phyloP scores from a whole-genome alignment of 2,888 invertebrate genomes.

The Macaria liturata region DNA sequence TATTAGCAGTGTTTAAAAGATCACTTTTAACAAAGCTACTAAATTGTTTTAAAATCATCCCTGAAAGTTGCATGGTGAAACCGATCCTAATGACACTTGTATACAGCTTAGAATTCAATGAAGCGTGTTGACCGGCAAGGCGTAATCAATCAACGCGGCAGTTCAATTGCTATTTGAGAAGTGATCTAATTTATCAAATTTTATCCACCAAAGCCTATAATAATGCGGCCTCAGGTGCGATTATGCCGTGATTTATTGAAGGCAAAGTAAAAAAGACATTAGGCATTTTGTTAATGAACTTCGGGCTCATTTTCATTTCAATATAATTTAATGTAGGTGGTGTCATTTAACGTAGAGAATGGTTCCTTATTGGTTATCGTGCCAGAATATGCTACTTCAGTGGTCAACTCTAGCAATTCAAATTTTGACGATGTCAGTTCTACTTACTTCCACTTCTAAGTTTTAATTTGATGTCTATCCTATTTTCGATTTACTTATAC shows the following conservation, averaged over 20 bases:
- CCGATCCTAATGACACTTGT: conserved; percentile 2
- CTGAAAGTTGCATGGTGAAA: not conserved
- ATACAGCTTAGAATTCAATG: conserved; percentile 35
- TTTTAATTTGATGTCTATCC: too few species aligned
- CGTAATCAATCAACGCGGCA: conserved; percentile 50
- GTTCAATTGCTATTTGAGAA: conserved; percentile 50
- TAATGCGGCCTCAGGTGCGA: conserved; percentile 43
- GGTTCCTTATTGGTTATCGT: too few species aligned
- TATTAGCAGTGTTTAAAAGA: too few species aligned
- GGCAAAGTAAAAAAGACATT: conserved; percentile 9
- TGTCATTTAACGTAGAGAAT: too few species aligned
- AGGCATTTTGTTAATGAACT: conserved; percentile 11
- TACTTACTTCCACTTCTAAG: too few species aligned
- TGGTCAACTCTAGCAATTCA: too few species aligned
- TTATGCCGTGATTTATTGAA: conserved; percentile 38
- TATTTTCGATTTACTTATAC: too few species aligned
- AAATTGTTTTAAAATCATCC: conserved; percentile 3
- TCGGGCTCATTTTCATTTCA: not conserved
- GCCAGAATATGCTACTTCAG: too few species aligned
- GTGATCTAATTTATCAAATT: conserved; percentile 58
- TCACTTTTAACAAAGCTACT: not conserved
- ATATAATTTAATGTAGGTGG: too few species aligned
- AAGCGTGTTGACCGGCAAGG: conserved; percentile 22
- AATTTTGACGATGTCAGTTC: too few species aligned
- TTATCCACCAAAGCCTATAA: conserved; percentile 40